Conservation (phyloP, 2,888 invertebrate genomes). For the Graphium colonna region DNA sequence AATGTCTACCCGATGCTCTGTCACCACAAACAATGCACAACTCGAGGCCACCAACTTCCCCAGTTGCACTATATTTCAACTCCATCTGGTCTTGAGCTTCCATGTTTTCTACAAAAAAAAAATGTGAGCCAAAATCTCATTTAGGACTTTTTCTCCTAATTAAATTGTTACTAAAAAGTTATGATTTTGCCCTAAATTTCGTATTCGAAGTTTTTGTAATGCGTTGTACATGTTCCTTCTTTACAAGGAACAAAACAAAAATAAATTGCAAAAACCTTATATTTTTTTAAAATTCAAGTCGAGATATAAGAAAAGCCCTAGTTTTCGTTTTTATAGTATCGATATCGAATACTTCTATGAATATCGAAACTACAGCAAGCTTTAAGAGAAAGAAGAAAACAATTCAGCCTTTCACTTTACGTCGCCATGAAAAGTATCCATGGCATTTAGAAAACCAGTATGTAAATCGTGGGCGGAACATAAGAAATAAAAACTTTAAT, state of each 20-base stretch:
- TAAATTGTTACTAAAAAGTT: no score
- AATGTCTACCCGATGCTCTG: conserved; percentile 96
- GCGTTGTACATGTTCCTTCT: no score
- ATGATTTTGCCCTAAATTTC: no score
- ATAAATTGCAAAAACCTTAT: no score
- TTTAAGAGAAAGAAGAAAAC: conserved; percentile 3
- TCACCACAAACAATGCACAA: conserved; percentile 98
- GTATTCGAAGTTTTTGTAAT: no score
- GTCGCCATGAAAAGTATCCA: conserved; percentile 1
- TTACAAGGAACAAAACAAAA: no score
- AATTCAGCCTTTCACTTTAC: conserved; percentile 20
- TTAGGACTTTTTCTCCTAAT: no score
- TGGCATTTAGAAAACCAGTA: conserved; percentile 6
- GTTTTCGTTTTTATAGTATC: no score
- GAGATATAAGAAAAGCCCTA: no score
- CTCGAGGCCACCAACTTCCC: conserved; percentile 84
- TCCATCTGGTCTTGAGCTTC: conserved; percentile 66
- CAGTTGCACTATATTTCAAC: conserved; percentile 59
- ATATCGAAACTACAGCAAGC: neutral
- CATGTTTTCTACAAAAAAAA: conserved; percentile 35
- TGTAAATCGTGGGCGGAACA: conserved; percentile 8
- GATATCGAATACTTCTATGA: neutral
- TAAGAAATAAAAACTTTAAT: conserved; percentile 1
- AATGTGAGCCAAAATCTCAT: no score
- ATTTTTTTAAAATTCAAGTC: no score